Evolutionary conservation across 1,140 invertebrate genomes (phyloP), one percentile per base, ranked within the genome.

Genomic region (Drosophila mojavensis): DNA sequence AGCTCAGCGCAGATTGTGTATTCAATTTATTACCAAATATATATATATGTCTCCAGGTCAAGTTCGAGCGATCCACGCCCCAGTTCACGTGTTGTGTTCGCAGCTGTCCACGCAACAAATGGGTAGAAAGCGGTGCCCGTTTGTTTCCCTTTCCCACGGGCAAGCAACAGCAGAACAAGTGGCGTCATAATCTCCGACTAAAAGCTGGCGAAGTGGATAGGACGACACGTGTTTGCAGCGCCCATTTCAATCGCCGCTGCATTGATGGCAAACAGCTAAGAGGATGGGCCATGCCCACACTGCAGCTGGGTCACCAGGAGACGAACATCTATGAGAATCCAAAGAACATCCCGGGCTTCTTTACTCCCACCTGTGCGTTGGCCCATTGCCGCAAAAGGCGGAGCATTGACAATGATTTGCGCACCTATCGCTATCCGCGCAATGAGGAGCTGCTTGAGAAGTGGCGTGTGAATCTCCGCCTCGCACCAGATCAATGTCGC

Each of bases 311-410:
- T 0, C 90, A 91, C 26, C 51, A 65, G 7, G 65, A 75, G 26
- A 81, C 82, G 20, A 72, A 76, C 1, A 89, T 91, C 24, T 89
- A 80, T 68, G 90, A 91, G 58, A 91, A 91, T 62, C 90, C 86
- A 2, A 88, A 91, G 68, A 90, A 90, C 51, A 78, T 91, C 53
- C 90, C 85, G 1, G 83, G 80, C 6, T 83, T 91, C 50, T 91
- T 91, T 54, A 70, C 90, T 10, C 90, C 86, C 13, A 81, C 78
- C 43, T 91, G 90, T 62, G 77, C 78, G 6, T 64, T 91, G 39
- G 58, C 54, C 5, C 90, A 90, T 43, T 91, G 90, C 17, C 75
- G 83, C 13, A 75, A 91, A 39, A 67, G 86, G 2, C 63, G 82
- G 0, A 84, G 80, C 39, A 76, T 90, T 43, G 78, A 91, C 53